These are phyloP conservation scores for Meta bourneti DNA, from an alignment of 2,888 invertebrate species.

Conservation along the genomic window DNA sequence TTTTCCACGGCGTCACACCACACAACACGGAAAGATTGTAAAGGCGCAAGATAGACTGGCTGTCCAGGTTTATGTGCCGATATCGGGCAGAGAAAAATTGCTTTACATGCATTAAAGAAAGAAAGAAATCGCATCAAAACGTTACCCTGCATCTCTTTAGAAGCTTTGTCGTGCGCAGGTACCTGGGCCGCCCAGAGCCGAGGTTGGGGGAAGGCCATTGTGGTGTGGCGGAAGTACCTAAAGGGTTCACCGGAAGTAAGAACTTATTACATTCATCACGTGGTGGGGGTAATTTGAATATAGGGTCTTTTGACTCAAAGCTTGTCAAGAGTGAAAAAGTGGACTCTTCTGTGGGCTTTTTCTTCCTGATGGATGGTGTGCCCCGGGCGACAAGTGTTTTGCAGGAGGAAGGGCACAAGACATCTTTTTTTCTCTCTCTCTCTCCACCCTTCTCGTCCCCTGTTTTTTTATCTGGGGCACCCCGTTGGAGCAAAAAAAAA, in stretches of 20 bases:
- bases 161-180: conserved; percentile 10
- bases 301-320: conserved; percentile 74
- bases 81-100: conserved; percentile 65
- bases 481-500: conserved; percentile 2
- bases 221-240: conserved; percentile 71
- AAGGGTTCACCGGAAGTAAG: conserved; percentile 74
- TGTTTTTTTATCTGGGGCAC: neutral
- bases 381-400: conserved; percentile 68
- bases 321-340: conserved; percentile 73
- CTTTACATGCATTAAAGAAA: conserved; percentile 69
- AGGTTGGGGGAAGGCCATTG: conserved; percentile 40
- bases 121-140: conserved; percentile 44
- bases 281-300: conserved; percentile 75
- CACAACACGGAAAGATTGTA: conserved; percentile 47
- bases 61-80: conserved; percentile 67
- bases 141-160: conserved; percentile 69
- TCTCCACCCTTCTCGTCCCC: neutral
- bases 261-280: conserved; percentile 76
- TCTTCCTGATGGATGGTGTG: conserved; percentile 67
- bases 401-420: conserved; percentile 13
- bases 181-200: conserved; percentile 67
- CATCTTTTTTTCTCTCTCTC: neutral
- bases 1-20: conserved; percentile 27
- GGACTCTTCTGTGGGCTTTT: conserved; percentile 50
- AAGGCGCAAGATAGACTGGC: conserved; percentile 47